Evolutionary conservation across 2,888 invertebrate species (phyloP).

Genomic region (Xanthia togata): DNA sequence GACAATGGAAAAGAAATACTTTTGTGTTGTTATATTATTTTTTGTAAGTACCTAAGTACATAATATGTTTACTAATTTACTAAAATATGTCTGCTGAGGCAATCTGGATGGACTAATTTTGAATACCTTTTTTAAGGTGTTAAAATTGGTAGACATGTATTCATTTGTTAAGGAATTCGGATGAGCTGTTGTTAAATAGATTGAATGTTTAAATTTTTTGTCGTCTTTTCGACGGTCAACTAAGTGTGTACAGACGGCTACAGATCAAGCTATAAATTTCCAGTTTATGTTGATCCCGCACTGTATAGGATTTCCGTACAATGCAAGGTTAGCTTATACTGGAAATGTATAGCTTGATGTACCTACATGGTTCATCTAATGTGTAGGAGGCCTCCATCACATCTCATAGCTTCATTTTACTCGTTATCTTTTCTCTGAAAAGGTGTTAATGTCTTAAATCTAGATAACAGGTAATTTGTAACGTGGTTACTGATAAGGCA

Average conservation of each 20-base stretch:
- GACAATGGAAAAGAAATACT: conserved; percentile 57
- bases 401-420: conserved; percentile 14
- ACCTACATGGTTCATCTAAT: background rate
- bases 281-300: no score
- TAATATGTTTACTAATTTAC: background rate
- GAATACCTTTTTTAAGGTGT: background rate
- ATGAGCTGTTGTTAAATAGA: no score
- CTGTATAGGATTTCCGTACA: no score
- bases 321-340: no score
- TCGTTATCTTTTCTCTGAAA: conserved; percentile 45
- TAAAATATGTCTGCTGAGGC: background rate
- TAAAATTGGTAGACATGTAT: background rate
- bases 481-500: conserved; percentile 54
- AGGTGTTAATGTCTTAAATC: conserved; percentile 47
- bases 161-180: background rate
- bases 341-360: no score
- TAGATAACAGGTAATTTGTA: conserved; percentile 60
- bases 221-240: no score
- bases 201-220: background rate
- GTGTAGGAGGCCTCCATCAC: conserved; percentile 3
- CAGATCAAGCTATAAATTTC: no score
- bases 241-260: no score
- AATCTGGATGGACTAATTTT: background rate
- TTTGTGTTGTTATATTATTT: conserved; percentile 65
- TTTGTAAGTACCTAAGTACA: conserved; percentile 67